A percentile compares a stretch with the other conserved stretches of the same genome.
These are phyloP conservation scores for Rhynchotus rufescens DNA, from an alignment of 2,797 vertebrate genomes.

Conservation along the genomic window DNA sequence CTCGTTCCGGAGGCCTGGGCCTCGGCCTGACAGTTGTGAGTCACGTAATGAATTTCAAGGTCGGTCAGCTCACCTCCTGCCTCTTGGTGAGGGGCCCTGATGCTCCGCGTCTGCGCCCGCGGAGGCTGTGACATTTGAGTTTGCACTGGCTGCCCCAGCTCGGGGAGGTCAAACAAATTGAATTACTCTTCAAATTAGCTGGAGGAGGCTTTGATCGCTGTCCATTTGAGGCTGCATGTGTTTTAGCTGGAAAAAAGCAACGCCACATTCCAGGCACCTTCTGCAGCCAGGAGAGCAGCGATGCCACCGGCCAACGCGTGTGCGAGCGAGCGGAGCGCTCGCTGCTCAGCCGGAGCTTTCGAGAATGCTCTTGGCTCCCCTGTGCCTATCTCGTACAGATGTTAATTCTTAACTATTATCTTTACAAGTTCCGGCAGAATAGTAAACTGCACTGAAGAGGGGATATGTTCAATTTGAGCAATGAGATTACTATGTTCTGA, in stretches of 20 bases:
- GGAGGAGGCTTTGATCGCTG: slow-evolving; percentile 3
- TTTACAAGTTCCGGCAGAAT: slow-evolving; percentile 34
- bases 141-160: neutral
- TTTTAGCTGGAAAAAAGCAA: slow-evolving; percentile 30
- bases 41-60: neutral
- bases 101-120: neutral
- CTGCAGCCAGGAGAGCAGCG: neutral
- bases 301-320: neutral
- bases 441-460: slow-evolving; percentile 18
- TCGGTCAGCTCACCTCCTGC: neutral
- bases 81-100: neutral
- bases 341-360: neutral
- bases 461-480: slow-evolving; percentile 69
- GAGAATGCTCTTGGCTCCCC: neutral
- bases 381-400: slow-evolving; percentile 1
- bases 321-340: accelerated
- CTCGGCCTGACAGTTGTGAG: neutral
- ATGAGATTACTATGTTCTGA: slow-evolving; percentile 21
- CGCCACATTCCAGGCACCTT: neutral
- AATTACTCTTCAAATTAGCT: slow-evolving; percentile 49
- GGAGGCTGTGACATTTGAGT: slow-evolving; percentile 28
- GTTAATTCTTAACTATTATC: slow-evolving; percentile 35
- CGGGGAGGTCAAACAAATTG: slow-evolving; percentile 61
- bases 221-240: slow-evolving; percentile 1
- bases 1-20: neutral